Conservation (phyloP, 2,888 invertebrate genomes). For the Tetanocera ferruginea region DNA sequence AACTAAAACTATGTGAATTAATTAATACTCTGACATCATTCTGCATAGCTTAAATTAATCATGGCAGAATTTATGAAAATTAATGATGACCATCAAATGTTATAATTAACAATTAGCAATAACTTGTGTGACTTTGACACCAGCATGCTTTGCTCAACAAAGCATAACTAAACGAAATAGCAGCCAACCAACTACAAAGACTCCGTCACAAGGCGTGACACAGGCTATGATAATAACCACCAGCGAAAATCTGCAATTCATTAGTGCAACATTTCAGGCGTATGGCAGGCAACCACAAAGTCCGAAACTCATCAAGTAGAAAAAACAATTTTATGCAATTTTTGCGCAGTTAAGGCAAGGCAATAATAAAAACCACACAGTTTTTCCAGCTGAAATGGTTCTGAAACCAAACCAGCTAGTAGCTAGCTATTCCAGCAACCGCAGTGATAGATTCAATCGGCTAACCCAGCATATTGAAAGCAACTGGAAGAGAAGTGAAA, state of each 20-base stretch:
- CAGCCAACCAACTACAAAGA: slow-evolving; percentile 4
- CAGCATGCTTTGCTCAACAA: background rate
- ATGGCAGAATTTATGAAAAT: slow-evolving; percentile 37
- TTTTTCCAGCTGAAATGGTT: slow-evolving; percentile 17
- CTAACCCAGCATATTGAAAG: background rate
- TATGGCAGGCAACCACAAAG: too few relatives aligned
- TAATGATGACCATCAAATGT: slow-evolving; percentile 45
- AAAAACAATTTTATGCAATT: slow-evolving; percentile 1
- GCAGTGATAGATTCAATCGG: background rate
- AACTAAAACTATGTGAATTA: too few relatives aligned
- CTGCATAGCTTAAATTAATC: too few relatives aligned
- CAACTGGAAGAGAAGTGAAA: background rate
- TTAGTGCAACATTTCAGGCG: slow-evolving; percentile 4
- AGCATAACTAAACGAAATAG: background rate
- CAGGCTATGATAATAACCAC: background rate
- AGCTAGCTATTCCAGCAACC: background rate
- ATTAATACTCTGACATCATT: too few relatives aligned
- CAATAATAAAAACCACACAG: background rate
- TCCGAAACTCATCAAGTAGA: too few relatives aligned
- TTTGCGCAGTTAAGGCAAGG: background rate
- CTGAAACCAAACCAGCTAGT: background rate
- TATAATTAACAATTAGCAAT: slow-evolving; percentile 43
- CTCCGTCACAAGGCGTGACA: background rate
- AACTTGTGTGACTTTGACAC: background rate
- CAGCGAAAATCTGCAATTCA: background rate